phyloP scores from a whole-genome alignment of 2,797 vertebrate genomes.

The Gadopsis marmoratus region DNA sequence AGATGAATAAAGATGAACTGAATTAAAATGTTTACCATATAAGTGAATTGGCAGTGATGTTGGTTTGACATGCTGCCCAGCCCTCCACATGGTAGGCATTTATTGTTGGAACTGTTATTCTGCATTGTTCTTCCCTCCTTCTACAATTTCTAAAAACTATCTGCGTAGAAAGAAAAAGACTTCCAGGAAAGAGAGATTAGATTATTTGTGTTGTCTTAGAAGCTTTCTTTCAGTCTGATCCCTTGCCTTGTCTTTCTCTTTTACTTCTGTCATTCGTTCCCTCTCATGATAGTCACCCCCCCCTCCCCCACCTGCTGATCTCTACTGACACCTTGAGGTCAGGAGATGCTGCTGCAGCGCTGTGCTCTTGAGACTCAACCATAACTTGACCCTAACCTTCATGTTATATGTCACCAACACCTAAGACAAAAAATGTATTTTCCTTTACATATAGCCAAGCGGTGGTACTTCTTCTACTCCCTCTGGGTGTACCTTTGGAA shows the following conservation, averaged over 20 bases:
- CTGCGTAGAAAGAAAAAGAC: slow-evolving; percentile 37
- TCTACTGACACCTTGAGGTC: slow-evolving; percentile 84
- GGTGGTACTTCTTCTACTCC: slow-evolving; percentile 25
- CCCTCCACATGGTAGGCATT: slow-evolving; percentile 4
- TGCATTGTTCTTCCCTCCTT: slow-evolving; percentile 16
- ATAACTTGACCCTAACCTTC: slow-evolving; percentile 59
- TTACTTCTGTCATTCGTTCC: slow-evolving; percentile 10
- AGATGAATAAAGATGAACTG: background rate
- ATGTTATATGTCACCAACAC: slow-evolving; percentile 37
- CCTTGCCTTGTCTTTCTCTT: slow-evolving; percentile 25
- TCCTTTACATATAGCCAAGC: slow-evolving; percentile 23
- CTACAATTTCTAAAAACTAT: slow-evolving; percentile 29
- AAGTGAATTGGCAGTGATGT: slow-evolving; percentile 11
- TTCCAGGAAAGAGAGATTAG: slow-evolving; percentile 28
- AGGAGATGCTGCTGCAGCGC: slow-evolving; percentile 61
- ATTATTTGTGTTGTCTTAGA: slow-evolving; percentile 58
- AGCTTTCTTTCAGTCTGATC: slow-evolving; percentile 60
- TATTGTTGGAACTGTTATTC: slow-evolving; percentile 34
- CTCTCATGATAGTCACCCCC: slow-evolving; percentile 1
- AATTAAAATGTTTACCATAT: no score
- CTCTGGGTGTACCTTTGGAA: slow-evolving; percentile 64
- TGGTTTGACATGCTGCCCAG: slow-evolving; percentile 36
- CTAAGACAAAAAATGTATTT: slow-evolving; percentile 26
- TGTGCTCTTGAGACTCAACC: slow-evolving; percentile 7
- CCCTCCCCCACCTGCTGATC: slow-evolving; percentile 69